A percentile compares a stretch with the other conserved stretches of the same genome.
Evolutionary conservation across 2,113 vertebrate genomes (phyloP).

Genomic region (Coptodon rendalli): DNA sequence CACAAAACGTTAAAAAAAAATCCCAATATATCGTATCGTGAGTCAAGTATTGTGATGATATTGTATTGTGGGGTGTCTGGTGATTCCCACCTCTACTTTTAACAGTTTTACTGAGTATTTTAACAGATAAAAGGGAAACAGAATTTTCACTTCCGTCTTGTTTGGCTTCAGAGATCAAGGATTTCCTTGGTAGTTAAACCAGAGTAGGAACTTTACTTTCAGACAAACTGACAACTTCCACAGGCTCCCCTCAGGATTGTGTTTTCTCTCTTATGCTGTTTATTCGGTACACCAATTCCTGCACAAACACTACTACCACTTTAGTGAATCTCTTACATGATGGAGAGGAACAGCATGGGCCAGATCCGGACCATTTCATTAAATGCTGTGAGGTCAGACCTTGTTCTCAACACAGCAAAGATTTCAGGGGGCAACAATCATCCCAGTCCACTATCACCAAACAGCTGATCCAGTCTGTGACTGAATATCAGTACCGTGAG

Average conservation of each 20-base stretch:
- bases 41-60: neutral
- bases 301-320: neutral
- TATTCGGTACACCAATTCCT: neutral
- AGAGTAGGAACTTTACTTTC: neutral
- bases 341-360: neutral
- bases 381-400: neutral
- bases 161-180: neutral
- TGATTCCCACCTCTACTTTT: neutral
- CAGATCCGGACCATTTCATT: neutral
- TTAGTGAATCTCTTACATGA: neutral
- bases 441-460: neutral
- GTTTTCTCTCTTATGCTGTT: neutral
- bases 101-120: neutral
- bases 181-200: neutral
- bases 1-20: neutral
- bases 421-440: neutral
- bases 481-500: neutral
- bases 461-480: neutral
- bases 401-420: neutral
- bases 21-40: accelerated
- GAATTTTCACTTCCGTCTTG: neutral
- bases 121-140: neutral
- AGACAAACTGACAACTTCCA: neutral
- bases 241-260: neutral
- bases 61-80: neutral